phyloP scores from a whole-genome alignment of 2,113 vertebrate genomes.

The Typhlomys cinereus region DNA sequence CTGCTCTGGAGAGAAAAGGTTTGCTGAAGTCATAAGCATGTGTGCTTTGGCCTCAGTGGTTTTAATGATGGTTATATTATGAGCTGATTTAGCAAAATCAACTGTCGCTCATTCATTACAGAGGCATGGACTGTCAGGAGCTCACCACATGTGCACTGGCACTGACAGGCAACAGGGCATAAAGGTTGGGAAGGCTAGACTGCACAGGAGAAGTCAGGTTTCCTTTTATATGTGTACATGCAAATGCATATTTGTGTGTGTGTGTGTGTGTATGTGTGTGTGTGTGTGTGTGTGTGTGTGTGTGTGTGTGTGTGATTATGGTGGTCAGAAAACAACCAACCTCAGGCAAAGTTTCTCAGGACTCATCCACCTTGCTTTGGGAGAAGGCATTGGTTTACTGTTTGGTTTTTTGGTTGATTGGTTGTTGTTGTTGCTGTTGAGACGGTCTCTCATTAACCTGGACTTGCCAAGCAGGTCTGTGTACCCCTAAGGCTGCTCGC shows the following conservation, averaged over 20 bases:
- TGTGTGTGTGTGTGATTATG: too few relatives aligned
- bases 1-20: too few relatives aligned
- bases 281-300: not conserved
- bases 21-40: too few relatives aligned
- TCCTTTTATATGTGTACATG: not conserved
- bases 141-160: not conserved
- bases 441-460: not conserved
- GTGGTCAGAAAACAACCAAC: not conserved
- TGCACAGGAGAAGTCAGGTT: not conserved
- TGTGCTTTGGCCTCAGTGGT: too few relatives aligned
- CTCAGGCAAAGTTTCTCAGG: too few relatives aligned
- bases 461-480: not conserved
- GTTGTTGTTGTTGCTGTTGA: not conserved
- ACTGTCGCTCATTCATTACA: too few relatives aligned
- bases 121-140: not conserved
- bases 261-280: not conserved
- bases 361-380: not conserved
- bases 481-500: not conserved
- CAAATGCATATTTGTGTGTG: not conserved
- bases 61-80: too few relatives aligned
- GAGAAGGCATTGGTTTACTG: too few relatives aligned
- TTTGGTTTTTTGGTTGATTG: too few relatives aligned
- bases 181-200: not conserved
- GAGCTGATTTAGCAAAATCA: too few relatives aligned
- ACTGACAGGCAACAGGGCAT: too few relatives aligned